Percentiles rank a stretch among this genome's conserved stretches.
Conservation (phyloP, 1,140 invertebrate genomes). For the Octopus sinensis region DNA sequence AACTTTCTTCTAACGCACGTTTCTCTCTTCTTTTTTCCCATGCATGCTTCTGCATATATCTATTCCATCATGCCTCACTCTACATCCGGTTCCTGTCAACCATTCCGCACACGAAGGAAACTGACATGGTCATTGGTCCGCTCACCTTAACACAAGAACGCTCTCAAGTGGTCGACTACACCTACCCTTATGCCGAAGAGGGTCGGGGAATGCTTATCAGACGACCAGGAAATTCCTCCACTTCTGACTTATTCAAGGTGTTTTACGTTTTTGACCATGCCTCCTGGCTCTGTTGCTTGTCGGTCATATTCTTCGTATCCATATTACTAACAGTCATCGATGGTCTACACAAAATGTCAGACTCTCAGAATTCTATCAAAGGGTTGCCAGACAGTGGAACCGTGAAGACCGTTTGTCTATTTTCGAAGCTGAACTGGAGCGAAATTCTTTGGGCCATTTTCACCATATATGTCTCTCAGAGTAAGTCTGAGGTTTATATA, state of each 20-base stretch:
- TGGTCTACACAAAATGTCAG: background rate
- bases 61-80: background rate
- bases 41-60: background rate
- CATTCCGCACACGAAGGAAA: constrained; percentile 29
- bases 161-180: constrained; percentile 41
- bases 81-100: background rate
- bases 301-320: background rate
- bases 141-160: constrained; percentile 39
- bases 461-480: background rate
- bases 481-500: background rate
- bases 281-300: constrained; percentile 26
- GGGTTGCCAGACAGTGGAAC: background rate
- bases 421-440: background rate
- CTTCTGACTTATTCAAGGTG: constrained; percentile 34
- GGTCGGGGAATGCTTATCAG: constrained; percentile 40
- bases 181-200: constrained; percentile 39
- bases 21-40: too few species aligned
- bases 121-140: constrained; percentile 37
- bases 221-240: constrained; percentile 24
- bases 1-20: too few species aligned
- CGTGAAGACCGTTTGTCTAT: background rate
- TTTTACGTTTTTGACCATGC: constrained; percentile 29
- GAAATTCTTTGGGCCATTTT: background rate
- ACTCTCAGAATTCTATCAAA: background rate
- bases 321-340: background rate